Conservation (phyloP, 2,797 vertebrate genomes). For the Micromesistius poutassou region DNA sequence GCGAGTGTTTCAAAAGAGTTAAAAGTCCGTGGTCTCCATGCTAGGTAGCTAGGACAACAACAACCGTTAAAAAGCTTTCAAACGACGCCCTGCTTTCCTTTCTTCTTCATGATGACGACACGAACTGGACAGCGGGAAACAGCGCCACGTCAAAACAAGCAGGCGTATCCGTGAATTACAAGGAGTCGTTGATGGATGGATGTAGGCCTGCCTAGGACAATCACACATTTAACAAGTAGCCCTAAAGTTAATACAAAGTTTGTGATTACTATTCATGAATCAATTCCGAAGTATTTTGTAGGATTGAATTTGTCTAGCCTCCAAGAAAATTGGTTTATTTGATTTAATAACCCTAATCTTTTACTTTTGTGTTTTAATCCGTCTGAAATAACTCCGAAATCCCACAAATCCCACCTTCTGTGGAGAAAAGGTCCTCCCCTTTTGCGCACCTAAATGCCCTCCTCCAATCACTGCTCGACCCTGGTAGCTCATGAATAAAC, state of each 20-base stretch:
- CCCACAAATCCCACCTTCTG: background rate
- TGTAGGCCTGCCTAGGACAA: too few relatives aligned
- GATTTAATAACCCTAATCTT: too few relatives aligned
- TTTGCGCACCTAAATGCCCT: constrained; percentile 21
- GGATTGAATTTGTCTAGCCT: too few relatives aligned
- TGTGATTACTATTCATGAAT: too few relatives aligned
- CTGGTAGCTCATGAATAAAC: constrained; percentile 60
- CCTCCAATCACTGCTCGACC: constrained; percentile 37
- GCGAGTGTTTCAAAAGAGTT: background rate
- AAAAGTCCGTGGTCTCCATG: background rate
- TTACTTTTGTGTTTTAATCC: too few relatives aligned
- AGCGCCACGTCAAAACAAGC: constrained; percentile 34
- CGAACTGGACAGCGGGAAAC: background rate
- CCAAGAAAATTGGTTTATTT: too few relatives aligned
- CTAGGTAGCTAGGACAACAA: constrained; percentile 38
- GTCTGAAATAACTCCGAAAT: too few relatives aligned
- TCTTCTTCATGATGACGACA: background rate
- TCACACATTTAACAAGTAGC: too few relatives aligned
- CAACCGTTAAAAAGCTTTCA: constrained; percentile 56
- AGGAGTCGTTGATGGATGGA: too few relatives aligned
- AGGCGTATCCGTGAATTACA: background rate
- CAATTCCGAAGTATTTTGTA: too few relatives aligned
- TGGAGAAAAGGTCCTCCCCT: constrained; percentile 28
- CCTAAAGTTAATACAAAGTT: too few relatives aligned
- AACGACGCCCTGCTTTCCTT: constrained; percentile 46